Percentiles rank a stretch among this genome's conserved stretches.
These are phyloP conservation scores for Ichneumon xanthorius DNA, from an alignment of 2,888 invertebrate species.

Conservation along the genomic window DNA sequence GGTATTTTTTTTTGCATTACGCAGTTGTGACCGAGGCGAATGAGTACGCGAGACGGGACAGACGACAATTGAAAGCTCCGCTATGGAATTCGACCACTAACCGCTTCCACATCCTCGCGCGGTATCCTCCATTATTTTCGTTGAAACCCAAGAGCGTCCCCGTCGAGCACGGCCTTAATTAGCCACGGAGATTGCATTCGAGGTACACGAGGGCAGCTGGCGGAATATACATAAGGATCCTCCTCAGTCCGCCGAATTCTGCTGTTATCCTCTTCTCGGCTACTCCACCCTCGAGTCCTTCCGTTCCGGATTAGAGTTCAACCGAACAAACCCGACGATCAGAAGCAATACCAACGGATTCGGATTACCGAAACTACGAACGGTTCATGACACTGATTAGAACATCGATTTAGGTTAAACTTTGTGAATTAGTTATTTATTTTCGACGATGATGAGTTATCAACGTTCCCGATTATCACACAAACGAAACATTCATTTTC, in stretches of 20 bases:
- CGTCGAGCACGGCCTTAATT: slow-evolving; percentile 62
- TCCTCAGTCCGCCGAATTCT: slow-evolving; percentile 42
- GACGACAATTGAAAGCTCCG: slow-evolving; percentile 41
- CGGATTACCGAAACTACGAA: not conserved
- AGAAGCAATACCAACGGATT: slow-evolving; percentile 2
- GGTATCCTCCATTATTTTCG: slow-evolving; percentile 61
- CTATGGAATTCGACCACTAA: slow-evolving; percentile 4
- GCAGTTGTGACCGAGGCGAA: not conserved
- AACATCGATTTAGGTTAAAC: not conserved
- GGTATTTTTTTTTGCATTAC: slow-evolving; percentile 5
- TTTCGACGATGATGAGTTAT: not conserved
- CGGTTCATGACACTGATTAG: not conserved
- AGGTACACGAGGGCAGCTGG: slow-evolving; percentile 51
- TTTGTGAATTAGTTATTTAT: not conserved
- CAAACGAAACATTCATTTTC: not conserved
- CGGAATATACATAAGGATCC: slow-evolving; percentile 34
- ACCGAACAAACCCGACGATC: slow-evolving; percentile 2
- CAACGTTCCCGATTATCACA: slow-evolving; percentile 1
- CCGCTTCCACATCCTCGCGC: slow-evolving; percentile 24
- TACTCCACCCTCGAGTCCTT: slow-evolving; percentile 2
- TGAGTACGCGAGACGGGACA: not conserved
- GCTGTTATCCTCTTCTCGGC: slow-evolving; percentile 48
- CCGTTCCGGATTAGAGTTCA: slow-evolving; percentile 41
- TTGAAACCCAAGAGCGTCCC: slow-evolving; percentile 47
- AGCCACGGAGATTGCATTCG: slow-evolving; percentile 65